Base-by-base conservation (phyloP, 2,888 invertebrate species). In the Leptogaster cylindrica region DNA sequence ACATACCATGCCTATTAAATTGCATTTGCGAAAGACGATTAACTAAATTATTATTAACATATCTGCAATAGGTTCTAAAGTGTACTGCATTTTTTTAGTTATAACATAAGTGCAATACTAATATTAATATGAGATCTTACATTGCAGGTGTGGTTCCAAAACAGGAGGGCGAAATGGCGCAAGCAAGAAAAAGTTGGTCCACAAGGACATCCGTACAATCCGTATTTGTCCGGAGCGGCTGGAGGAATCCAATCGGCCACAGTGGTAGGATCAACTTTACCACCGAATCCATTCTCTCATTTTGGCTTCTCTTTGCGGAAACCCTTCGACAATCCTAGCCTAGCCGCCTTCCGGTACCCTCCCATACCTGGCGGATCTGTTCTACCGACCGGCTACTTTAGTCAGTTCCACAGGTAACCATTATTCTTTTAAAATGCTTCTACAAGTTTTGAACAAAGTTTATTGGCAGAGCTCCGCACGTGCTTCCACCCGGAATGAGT, bases 171-270 rank as follows among this genome's bases (percentile, higher is more conserved):
- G 50, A 95, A 95, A 82, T 95, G 94, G 94, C 86, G 95, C 39
- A 95, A 95, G 77, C 93, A 93, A 77, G 94, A 94, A 81, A 94
- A 93, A 82, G 94, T 94, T 67, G 94, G 94, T 0, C 94, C 94
- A 0, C 91, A 93, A 76, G 93, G 87, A 1, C 94, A 94, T 79
- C 94, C 94, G 0, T 94, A 94, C 85, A 93, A 91, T 78, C 92
- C 93, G 1, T 93, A 92, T 81, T 79, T 92, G 71, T 85, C 88
- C 52, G 86, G 88, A 48, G 85, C 84, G n/a, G 85, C 84, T 41
- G 85, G 86, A 2, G 85, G 86, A 28, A 85, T 89, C 50, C 86
- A 88, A 46, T 84, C 87, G 39, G 75, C 77, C 14, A 73, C 75
- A 1, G 87, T 90, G 0, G 89, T 91, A 3, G 88, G 91, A 2